phyloP scores from a whole-genome alignment of 2,888 invertebrate species.

The Bursaphelenchus okinawaensis region DNA sequence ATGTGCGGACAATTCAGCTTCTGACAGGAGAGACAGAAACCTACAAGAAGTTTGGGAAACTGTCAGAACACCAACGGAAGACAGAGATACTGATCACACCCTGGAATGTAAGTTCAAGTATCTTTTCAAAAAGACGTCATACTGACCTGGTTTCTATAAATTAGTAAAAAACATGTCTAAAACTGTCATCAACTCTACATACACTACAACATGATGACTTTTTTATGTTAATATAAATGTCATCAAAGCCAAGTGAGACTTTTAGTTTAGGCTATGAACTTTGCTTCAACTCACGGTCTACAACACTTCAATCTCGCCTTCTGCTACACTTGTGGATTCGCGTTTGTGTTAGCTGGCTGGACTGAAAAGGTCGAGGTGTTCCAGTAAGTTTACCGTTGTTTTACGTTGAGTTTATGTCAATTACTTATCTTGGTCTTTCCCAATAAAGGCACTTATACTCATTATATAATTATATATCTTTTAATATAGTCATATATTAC shows the following conservation, averaged over 20 bases:
- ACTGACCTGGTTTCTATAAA: too few species aligned
- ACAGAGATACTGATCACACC: conserved; percentile 19
- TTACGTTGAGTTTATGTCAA: neutral
- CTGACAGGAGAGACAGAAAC: conserved; percentile 23
- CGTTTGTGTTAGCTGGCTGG: conserved; percentile 18
- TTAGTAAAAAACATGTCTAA: too few species aligned
- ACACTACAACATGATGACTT: too few species aligned
- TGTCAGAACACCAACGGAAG: conserved; percentile 12
- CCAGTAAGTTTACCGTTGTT: too few species aligned
- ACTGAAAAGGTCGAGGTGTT: conserved; percentile 22
- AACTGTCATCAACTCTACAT: too few species aligned
- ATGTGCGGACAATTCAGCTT: conserved; percentile 27
- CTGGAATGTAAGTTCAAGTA: conserved; percentile 7
- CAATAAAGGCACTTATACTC: too few species aligned
- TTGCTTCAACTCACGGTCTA: conserved; percentile 23
- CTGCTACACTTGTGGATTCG: conserved; percentile 23
- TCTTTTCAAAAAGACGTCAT: too few species aligned
- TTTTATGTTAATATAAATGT: too few species aligned
- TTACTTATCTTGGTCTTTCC: too few species aligned
- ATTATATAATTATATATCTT: too few species aligned
- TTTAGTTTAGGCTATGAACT: conserved; percentile 19
- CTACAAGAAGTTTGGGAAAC: conserved; percentile 12
- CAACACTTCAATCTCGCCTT: conserved; percentile 24
- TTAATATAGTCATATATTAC: too few species aligned
- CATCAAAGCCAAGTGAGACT: too few species aligned